Base-by-base conservation (phyloP, 2,888 invertebrate species). In the Bruchidius siliquastri region DNA sequence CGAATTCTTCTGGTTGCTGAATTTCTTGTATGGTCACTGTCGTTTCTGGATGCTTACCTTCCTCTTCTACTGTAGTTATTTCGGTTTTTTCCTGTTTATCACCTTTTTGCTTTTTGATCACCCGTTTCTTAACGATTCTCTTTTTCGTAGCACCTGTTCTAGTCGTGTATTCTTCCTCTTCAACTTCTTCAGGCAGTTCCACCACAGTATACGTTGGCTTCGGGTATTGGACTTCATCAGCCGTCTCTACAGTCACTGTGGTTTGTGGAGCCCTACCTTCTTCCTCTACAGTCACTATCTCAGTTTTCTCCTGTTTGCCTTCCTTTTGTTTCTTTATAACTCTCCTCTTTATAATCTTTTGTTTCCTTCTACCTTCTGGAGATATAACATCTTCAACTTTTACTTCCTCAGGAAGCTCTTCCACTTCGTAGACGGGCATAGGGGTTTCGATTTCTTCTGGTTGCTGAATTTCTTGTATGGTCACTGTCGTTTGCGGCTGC, bases 121-220 rank as follows among this genome's bases (percentile, higher is more conserved):
- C 84, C 82, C 86, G 82, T 78, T 88, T 88, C 76, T 87, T 88
- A 20, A 89, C 87, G 0, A 87, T 82, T 74, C 87, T 86, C 8
- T 78, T 83, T 82, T 79, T 81, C 20, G 74, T 68, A 21, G 75
- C 73, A 30, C 76, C 13, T 74, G 78, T 77, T 72, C 83, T 80
- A 22, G 80, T 76, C 67, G 81, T 77, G 21, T 80, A 73, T 70
- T 78, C 76, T 20, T 76, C 75, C 73, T 77, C 77, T 75, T 77
- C 73, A 21, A 75, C 66, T 70, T 79, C 76, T 69, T 78, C 77
- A 67, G 78, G 77, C 84, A 84, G 72, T 85, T 82, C 83, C 32
- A 80, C 26, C 4, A 71, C 32, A 2, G 2, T 8, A 30, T 26
- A 20, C 30, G 3, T 2, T 22, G 22, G 71, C 6, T 21, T 71